Evolutionary conservation across 2,888 invertebrate species (phyloP), one percentile per base, ranked within the genome.

Genomic region (Drosophila fulvimacula): DNA sequence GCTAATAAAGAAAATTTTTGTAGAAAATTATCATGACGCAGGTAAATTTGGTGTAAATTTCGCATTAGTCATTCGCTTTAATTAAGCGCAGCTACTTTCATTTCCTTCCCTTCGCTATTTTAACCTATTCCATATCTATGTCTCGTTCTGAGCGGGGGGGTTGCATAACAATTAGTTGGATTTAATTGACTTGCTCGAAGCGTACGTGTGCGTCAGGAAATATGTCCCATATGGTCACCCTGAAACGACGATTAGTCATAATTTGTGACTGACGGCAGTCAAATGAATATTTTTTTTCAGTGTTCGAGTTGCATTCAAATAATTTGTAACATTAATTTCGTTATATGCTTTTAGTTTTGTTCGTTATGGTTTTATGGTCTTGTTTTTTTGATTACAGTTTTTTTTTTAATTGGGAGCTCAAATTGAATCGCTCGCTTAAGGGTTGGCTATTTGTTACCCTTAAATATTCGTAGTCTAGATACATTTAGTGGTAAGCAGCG

Each of bases 41-140:
- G 67, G 67, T 67, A 75, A 67, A 71, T 38, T 36, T 36, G 52
- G 57, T 48, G 30, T 38, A 55, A 52, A 49, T 57, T 76, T 73
- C 59, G 73, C 76, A 76, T 76, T 76, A 73, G 76, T 76, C 76
- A 76, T 76, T 67, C 68, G 53, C 67, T 76, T 76, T 73, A 76
- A 77, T 73, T 76, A 76, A 77, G 57, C 67, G 66, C 55, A 56
- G 64, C 57, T 62, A 69, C 59, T 72, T 76, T 48, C 44, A 48
- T 62, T 59, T 51, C 42, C 51, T 42, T 42, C 59, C 69, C 76
- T 41, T 24, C 5, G 51, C 55, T 32, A 3, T 0, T 34, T 63
- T 49, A 2, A 1, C n/a, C n/a, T 21, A 57, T 57, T 42, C 36
- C 36, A 39, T 55, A 66, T 44, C 32, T 17, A 17, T 21, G 52